Conservation (phyloP, 2,797 vertebrate genomes). For the Rallus crepitans region DNA sequence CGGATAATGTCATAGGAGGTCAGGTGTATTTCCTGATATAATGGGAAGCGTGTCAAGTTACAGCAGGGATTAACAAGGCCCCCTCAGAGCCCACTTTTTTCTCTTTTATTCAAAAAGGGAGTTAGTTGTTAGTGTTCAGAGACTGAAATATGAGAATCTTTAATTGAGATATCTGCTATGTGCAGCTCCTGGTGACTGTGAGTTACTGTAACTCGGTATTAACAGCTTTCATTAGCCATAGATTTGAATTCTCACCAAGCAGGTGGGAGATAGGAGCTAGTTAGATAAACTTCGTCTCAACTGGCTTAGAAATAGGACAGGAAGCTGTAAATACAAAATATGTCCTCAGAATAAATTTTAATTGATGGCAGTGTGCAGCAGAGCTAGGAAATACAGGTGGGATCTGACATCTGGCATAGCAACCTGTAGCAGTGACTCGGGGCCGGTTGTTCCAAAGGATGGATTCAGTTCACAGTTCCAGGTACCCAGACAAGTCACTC, state of each 20-base stretch:
- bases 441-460: background rate
- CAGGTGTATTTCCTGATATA: background rate
- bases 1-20: background rate
- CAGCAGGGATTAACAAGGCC: background rate
- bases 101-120: background rate
- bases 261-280: background rate
- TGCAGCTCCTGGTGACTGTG: background rate
- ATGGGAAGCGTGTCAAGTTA: background rate
- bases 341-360: background rate
- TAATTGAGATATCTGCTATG: background rate
- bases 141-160: background rate
- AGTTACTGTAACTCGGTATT: background rate
- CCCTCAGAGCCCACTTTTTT: background rate
- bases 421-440: background rate
- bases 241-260: background rate
- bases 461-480: background rate
- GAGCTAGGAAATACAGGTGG: background rate
- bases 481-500: background rate
- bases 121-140: background rate
- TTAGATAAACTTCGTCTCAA: background rate
- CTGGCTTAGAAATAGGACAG: background rate
- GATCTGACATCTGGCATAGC: background rate
- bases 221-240: background rate
- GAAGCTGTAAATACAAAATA: background rate
- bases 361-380: background rate